Percentiles rank a stretch among this genome's conserved stretches.
Evolutionary conservation across 1,140 invertebrate genomes (phyloP).

Genomic region (Mylabris phalerata): DNA sequence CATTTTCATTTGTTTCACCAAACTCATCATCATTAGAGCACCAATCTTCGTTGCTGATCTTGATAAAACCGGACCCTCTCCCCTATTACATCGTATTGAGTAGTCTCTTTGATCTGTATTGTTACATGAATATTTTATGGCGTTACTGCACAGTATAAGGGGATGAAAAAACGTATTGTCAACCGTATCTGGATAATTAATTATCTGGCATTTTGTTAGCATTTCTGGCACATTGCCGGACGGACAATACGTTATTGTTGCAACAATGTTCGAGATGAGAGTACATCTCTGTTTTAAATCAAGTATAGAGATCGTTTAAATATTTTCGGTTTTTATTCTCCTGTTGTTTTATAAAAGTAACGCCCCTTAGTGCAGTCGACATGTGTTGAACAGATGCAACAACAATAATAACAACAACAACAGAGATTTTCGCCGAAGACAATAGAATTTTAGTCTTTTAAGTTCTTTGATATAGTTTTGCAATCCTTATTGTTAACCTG

Average conservation of each 20-base stretch:
- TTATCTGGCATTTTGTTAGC: not conserved
- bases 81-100: not conserved
- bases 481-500: not conserved
- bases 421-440: not conserved
- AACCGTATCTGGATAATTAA: slow-evolving; percentile 3
- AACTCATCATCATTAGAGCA: slow-evolving; percentile 9
- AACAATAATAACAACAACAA: not conserved
- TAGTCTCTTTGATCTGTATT: slow-evolving; percentile 7
- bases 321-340: not conserved
- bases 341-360: not conserved
- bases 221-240: not conserved
- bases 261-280: not conserved
- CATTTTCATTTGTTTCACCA: slow-evolving; percentile 15
- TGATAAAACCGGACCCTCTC: not conserved
- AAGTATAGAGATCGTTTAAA: not conserved
- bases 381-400: slow-evolving; percentile 15
- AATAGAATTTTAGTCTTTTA: not conserved
- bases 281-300: slow-evolving; percentile 13
- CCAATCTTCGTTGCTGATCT: slow-evolving; percentile 9
- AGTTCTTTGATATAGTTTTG: not conserved
- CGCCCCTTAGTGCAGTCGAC: slow-evolving; percentile 6
- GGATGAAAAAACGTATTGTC: not conserved
- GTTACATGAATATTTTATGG: slow-evolving; percentile 11
- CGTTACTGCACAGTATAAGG: not conserved
- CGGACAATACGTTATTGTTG: slow-evolving; percentile 15